Evolutionary conservation across 2,888 invertebrate species (phyloP), one percentile per base, ranked within the genome.

Genomic region (Agrotis exclamationis): DNA sequence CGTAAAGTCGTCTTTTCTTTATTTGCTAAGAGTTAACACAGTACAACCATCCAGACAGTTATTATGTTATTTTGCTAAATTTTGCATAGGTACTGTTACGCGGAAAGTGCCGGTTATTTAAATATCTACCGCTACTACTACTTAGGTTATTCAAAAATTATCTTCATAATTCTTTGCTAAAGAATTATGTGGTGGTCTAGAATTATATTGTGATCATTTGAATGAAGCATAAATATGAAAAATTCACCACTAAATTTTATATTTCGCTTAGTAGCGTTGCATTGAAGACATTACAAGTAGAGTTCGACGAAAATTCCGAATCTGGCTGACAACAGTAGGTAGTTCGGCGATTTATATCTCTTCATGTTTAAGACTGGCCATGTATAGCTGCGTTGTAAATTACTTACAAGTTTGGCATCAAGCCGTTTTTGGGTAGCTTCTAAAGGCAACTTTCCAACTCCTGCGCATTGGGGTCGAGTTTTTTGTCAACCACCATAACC

Each of bases 381-480:
- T 83, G 68, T 84, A 84, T 77, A 85, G 81, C 53, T 51, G 53
- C 72, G 79, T 70, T 83, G 77, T 81, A 83, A 83, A 83, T 85
- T 81, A 83, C 73, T 70, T 73, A 84, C 87, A 79, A 72, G 83
- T 86, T 86, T 86, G 87, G 86, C 82, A 81, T 86, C 85, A 75
- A 73, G 72, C 91, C 93, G 75, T 88, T 91, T 93, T 92, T 88
- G 93, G 93, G 54, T 67, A 82, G 68, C 85, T 76, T 84, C 82
- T 77, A 71, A 86, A 86, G 87, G 85, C 92, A 90, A 91, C 93
- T 93, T 93, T 93, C 91, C 89, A 92, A 91, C 86, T 91, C 87
- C 88, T 87, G 86, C 82, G 86, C 84, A 90, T 86, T 88, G 87
- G 86, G 90, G 89, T 86, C 91, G 88, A 77, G 74, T 87, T 90